Evolutionary conservation across 1,140 invertebrate genomes (phyloP).

Genomic region (Leptopilina boulardi): DNA sequence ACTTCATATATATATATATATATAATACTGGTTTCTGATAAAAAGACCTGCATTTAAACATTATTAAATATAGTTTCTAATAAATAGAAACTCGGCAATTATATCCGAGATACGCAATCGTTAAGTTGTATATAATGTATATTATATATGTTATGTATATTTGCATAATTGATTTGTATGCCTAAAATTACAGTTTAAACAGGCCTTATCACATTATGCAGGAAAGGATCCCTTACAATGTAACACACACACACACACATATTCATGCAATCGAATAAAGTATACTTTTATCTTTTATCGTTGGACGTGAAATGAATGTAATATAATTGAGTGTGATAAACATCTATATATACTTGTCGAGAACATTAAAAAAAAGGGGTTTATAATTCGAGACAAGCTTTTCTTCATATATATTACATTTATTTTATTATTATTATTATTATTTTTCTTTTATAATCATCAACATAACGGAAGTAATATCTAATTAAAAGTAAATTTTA

Average conservation of each 20-base stretch:
- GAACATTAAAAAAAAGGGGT: not conserved
- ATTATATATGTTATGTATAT: not conserved
- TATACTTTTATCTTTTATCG: constrained; percentile 16
- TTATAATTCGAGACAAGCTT: constrained; percentile 26
- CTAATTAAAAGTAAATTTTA: constrained; percentile 1
- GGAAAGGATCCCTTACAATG: constrained; percentile 17
- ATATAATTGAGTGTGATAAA: constrained; percentile 27
- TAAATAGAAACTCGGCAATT: not conserved
- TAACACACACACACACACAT: not conserved
- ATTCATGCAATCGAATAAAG: constrained; percentile 27
- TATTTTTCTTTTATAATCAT: not conserved
- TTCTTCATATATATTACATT: not conserved
- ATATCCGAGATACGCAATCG: not conserved
- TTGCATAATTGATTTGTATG: constrained; percentile 30
- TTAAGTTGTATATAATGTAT: not conserved
- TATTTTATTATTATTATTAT: not conserved
- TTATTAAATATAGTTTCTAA: constrained; percentile 18
- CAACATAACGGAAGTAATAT: not conserved
- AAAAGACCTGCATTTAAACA: not conserved
- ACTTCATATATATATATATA: not conserved
- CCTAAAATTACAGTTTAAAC: constrained; percentile 1
- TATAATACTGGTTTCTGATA: not conserved
- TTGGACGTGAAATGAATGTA: constrained; percentile 14
- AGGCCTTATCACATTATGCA: not conserved
- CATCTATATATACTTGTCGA: not conserved